These are phyloP conservation scores for pig (Sus scrofa) DNA, from an alignment of 2,113 vertebrate species.

Conservation along the genomic window T2T-Sscrofa CM000814.6:140679501-140680000, in stretches of 20 bases:
- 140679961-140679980: not conserved
- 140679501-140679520: too few species aligned
- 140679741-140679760: slow-evolving; percentile 96
- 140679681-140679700: slow-evolving; percentile 91
- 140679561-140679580: fast-evolving
- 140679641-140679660: not conserved
- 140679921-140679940: fast-evolving
- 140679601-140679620: not conserved
- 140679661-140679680: slow-evolving; percentile 55
- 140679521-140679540: fast-evolving
- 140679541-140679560: not conserved
- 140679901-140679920: not conserved
- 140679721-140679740: slow-evolving; percentile 98
- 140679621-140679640: not conserved
- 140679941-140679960: not conserved
- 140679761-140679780: not conserved
- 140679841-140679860: not conserved
- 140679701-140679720: slow-evolving; percentile 98
- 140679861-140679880: not conserved
- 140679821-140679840: not conserved
- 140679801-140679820: slow-evolving; percentile 43
- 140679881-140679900: not conserved
- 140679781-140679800: not conserved
- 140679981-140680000: not conserved
- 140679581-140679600: fast-evolving